Percentiles rank a stretch among this genome's conserved stretches.
phyloP scores from a whole-genome alignment of 2,113 vertebrate species.

The Sardina pilchardus region DNA sequence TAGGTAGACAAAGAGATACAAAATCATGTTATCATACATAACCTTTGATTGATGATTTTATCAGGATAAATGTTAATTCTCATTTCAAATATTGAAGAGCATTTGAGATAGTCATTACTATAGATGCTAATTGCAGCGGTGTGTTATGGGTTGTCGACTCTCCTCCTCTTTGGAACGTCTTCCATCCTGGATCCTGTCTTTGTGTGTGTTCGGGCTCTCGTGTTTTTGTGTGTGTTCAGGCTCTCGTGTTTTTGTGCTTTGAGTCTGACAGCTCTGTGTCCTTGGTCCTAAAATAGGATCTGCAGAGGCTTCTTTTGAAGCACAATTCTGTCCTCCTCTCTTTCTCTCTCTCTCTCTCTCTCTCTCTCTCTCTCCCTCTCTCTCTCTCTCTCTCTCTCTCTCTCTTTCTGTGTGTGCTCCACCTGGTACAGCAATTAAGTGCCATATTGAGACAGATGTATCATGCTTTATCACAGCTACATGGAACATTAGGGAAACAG shows the following conservation, averaged over 20 bases:
- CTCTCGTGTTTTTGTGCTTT: background rate
- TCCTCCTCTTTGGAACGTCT: background rate
- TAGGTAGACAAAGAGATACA: background rate
- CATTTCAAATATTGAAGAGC: background rate
- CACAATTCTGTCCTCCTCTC: background rate
- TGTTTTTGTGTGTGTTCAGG: background rate
- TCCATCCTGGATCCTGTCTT: background rate
- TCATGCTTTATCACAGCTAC: background rate
- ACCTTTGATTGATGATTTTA: background rate
- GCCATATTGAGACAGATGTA: background rate
- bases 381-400: background rate
- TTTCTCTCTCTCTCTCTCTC: too few species aligned
- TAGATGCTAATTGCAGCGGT: background rate
- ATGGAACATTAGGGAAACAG: background rate
- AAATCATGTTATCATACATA: background rate
- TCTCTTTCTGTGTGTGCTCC: background rate
- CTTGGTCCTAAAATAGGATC: constrained; percentile 1
- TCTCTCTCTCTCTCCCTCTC: background rate
- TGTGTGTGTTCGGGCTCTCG: too few species aligned
- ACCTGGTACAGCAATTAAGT: background rate
- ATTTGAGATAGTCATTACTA: background rate
- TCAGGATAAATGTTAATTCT: background rate
- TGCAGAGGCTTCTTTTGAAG: constrained; percentile 5
- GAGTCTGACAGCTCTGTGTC: constrained; percentile 12
- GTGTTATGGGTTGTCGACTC: background rate